Conservation (phyloP, 2,888 invertebrate genomes). For the Clivina fossor region DNA sequence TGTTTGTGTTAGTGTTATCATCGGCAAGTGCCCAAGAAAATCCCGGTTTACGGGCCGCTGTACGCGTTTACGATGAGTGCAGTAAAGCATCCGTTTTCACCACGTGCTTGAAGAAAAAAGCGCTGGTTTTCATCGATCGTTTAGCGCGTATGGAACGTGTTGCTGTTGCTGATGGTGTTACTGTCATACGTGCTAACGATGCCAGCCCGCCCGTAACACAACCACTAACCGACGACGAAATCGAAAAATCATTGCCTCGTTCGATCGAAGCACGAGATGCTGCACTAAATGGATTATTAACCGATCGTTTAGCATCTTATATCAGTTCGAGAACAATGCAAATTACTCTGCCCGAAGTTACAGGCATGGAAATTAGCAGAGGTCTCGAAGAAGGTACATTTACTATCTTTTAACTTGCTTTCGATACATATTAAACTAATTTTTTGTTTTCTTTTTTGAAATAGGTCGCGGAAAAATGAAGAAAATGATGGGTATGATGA, state of each 20-base stretch:
- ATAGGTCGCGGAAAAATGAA: conserved; percentile 78
- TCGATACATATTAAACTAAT: conserved; percentile 8
- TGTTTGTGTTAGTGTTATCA: conserved; percentile 48
- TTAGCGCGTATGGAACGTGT: conserved; percentile 69
- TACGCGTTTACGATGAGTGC: conserved; percentile 79
- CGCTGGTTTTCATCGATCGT: conserved; percentile 76
- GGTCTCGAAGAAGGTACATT: conserved; percentile 73
- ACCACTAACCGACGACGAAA: conserved; percentile 65
- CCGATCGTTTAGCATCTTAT: conserved; percentile 70
- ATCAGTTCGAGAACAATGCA: conserved; percentile 76
- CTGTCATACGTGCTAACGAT: conserved; percentile 61
- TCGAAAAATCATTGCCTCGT: conserved; percentile 70
- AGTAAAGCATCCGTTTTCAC: conserved; percentile 68
- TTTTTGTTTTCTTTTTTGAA: conserved; percentile 44
- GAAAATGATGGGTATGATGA: conserved; percentile 90
- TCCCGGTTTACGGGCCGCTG: conserved; percentile 65
- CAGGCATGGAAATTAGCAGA: conserved; percentile 66
- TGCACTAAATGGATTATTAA: conserved; percentile 66
- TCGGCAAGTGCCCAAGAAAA: conserved; percentile 50
- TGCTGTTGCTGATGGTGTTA: conserved; percentile 66
- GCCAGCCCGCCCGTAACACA: conserved; percentile 40
- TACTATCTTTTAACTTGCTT: conserved; percentile 10
- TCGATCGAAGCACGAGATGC: conserved; percentile 67
- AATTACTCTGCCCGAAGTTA: conserved; percentile 72
- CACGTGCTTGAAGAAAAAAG: conserved; percentile 79